A percentile compares a stretch with the other conserved stretches of the same genome.
phyloP scores from a whole-genome alignment of 1,140 invertebrate species.

The Cyphomyrmex costatus region DNA sequence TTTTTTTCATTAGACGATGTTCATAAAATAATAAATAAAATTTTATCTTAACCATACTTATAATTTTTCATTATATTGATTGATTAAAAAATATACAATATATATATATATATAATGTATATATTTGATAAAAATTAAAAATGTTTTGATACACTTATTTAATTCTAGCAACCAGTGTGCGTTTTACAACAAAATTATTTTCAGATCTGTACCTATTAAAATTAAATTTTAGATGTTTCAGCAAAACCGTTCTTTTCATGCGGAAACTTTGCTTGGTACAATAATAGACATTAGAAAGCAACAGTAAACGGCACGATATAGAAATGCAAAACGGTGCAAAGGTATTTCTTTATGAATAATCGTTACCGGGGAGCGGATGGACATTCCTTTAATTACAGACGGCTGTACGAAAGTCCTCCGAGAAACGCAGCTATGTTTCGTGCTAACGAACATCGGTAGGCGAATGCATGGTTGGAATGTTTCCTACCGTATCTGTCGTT shows the following conservation, averaged over 20 bases:
- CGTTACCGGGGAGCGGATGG: not conserved
- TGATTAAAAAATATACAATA: not conserved
- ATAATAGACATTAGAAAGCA: not conserved
- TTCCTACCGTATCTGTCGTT: slow-evolving; percentile 1
- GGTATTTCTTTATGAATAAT: slow-evolving; percentile 5
- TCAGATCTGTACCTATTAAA: too few relatives aligned
- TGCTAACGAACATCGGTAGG: slow-evolving; percentile 44
- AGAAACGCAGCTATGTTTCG: slow-evolving; percentile 19
- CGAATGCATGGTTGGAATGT: slow-evolving; percentile 3
- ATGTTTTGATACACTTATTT: not conserved
- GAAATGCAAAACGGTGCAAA: not conserved
- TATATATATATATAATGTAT: too few relatives aligned
- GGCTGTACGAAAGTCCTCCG: not conserved
- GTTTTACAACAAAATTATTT: too few relatives aligned
- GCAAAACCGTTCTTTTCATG: too few relatives aligned
- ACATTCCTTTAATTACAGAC: slow-evolving; percentile 26
- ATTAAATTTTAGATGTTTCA: too few relatives aligned
- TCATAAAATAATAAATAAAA: not conserved
- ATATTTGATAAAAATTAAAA: not conserved
- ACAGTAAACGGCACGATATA: not conserved
- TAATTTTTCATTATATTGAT: not conserved
- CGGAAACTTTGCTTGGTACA: not conserved
- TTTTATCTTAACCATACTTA: not conserved
- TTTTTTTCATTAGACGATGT: not conserved
- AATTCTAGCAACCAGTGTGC: too few relatives aligned